phyloP scores from a whole-genome alignment of 1,140 invertebrate genomes.

The Ceratitis capitata region DNA sequence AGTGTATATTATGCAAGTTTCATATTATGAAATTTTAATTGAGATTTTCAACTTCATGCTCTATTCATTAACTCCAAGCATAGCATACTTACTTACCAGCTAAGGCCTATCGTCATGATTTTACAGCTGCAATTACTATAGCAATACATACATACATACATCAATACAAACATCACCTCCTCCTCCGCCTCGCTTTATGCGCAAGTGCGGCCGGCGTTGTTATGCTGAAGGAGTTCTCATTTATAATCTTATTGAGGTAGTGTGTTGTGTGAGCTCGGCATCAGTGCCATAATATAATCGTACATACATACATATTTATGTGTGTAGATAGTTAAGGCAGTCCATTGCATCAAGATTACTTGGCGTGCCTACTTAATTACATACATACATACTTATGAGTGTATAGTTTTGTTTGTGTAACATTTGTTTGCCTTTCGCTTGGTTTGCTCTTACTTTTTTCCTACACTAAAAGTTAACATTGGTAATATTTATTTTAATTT shows the following conservation, averaged over 20 bases:
- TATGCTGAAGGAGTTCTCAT: neutral
- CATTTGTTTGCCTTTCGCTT: neutral
- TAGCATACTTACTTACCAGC: neutral
- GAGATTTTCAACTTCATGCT: slow-evolving; percentile 37
- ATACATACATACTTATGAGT: too few species aligned
- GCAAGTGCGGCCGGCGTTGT: neutral
- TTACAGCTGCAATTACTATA: neutral
- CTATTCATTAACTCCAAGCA: slow-evolving; percentile 39
- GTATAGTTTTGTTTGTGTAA: neutral
- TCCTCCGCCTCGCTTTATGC: neutral
- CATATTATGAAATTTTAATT: slow-evolving; percentile 39
- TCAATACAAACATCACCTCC: too few species aligned
- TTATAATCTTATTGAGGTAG: neutral
- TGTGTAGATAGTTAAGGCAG: too few species aligned
- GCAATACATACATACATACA: neutral
- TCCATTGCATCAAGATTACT: neutral
- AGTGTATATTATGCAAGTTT: slow-evolving; percentile 32
- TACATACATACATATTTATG: too few species aligned
- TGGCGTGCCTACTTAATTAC: neutral
- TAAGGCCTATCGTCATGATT: neutral
- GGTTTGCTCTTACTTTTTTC: neutral
- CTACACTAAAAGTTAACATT: neutral
- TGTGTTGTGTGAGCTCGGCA: neutral
- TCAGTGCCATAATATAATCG: too few species aligned
- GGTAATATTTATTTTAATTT: slow-evolving; percentile 4